phyloP scores from a whole-genome alignment of 2,797 vertebrate species.

The Anguilla marmorata region DNA sequence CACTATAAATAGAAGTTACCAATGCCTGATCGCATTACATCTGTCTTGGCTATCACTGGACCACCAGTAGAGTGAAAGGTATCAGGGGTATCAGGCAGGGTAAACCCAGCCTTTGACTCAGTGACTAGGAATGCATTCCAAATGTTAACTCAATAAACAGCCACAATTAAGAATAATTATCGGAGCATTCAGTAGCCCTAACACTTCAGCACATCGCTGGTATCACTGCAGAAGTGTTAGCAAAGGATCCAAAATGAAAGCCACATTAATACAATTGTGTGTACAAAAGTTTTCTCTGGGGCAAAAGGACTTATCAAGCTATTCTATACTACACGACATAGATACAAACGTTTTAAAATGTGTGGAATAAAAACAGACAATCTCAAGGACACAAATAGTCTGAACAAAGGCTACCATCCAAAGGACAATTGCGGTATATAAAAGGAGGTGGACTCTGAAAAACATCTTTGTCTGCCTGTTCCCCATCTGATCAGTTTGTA shows the following conservation, averaged over 20 bases:
- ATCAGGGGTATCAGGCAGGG: background rate
- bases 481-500: background rate
- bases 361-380: background rate
- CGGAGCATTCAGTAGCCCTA: background rate
- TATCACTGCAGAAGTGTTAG: background rate
- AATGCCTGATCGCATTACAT: constrained; percentile 5
- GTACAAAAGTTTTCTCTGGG: background rate
- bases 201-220: background rate
- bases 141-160: background rate
- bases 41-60: background rate
- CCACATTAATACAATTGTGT: background rate
- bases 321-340: background rate
- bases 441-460: background rate
- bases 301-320: background rate
- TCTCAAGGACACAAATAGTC: background rate
- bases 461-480: background rate
- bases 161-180: background rate
- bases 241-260: background rate
- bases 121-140: background rate
- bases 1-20: constrained; percentile 16
- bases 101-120: background rate
- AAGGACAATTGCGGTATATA: background rate
- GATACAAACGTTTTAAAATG: background rate
- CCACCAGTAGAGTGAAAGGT: background rate
- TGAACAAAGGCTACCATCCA: background rate